Base-by-base conservation (phyloP, 2,888 invertebrate genomes). In the Drosophila leonis region DNA sequence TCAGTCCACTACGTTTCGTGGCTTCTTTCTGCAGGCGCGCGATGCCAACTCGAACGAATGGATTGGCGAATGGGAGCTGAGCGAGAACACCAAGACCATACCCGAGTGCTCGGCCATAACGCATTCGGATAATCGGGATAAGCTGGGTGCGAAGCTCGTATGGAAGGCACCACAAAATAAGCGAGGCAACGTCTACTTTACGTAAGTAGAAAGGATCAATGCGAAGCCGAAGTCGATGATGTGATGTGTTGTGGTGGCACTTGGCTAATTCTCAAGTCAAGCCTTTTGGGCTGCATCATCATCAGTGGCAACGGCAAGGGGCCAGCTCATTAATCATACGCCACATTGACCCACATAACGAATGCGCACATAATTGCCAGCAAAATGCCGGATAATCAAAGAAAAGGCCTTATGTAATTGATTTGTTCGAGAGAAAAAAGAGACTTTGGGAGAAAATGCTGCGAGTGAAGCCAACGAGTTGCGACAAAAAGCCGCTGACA, bases 21-120 rank as follows among this genome's bases (percentile, higher is more conserved):
- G 97, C n/a, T 97, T 97, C 94, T 96, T 97, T 92, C 93, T 97
- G 51, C 97, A 97, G 93, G 97, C 96, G 0, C 95, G 97, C 44
- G 96, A 97, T 82, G 94, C 94, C 12, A 94, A 95, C 68, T 95
- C 95, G 0, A 94, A 96, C 89, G 94, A 95, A 72, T 97, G 97
- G 97, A 94, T 97, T 52, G 97, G 97, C 4, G 93, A 94, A 44
- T 97, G 96, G 96, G 94, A 95, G 71, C 94, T 95, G 76, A 95
- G 96, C 0, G 95, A 95, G 0, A 96, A 97, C 90, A 96, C 96
- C 4, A 97, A 96, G 80, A 94, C 95, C 5, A 96, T 96, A 87
- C 95, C 96, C 0, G 97, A 97, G 92, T 97, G 97, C 91, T 95
- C 96, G 52, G 95, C 96, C 56, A 95, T 97, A 83, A 97, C 97